Base-by-base conservation (phyloP, 1,140 invertebrate species). In the Ceratina japonica region DNA sequence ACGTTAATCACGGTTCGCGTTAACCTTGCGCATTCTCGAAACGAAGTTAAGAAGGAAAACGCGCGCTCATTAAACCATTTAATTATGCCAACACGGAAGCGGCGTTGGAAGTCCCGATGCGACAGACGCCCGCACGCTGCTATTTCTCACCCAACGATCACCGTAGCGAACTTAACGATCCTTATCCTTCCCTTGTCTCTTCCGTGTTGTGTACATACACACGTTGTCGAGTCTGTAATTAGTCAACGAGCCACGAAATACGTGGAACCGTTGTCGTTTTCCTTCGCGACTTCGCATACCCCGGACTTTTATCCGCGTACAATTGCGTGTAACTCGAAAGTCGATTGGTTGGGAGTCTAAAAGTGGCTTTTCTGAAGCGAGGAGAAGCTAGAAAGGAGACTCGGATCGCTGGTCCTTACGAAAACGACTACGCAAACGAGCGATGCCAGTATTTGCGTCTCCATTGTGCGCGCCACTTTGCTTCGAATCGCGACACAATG, bases 21-120 rank as follows among this genome's bases (percentile, higher is more conserved):
- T 24, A 65, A 65, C 63, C 62, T 44, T 56, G 66, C 66, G 15
- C 66, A 37, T 69, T 70, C 54, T n/a, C 51, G 62, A 22, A 56
- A 65, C 27, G 20, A 24, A 75, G 51, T 56, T 44, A 20, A 56
- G 44, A 75, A 37, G 61, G 24, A 54, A 74, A 75, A 56, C 52
- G 56, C 59, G 51, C 81, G 80, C 80, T 83, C 74, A 27, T 83
- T 83, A 83, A 82, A 79, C 59, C 69, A 68, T 83, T 83, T 83
- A 83, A 83, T 83, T 82, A 66, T 74, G 49, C 70, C 22, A 66
- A 79, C 81, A 56, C 82, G 82, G 82, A 83, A 83, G 82, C 62
- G 49, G 13, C 59, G 59, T 18, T 69, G 58, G 37, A 74, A 74
- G 15, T 65, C 24, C n/a, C 80, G 80, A 78, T 66, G 71, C 58